Conservation (phyloP, 2,888 invertebrate genomes). For the Drosophila vallismaia region DNA sequence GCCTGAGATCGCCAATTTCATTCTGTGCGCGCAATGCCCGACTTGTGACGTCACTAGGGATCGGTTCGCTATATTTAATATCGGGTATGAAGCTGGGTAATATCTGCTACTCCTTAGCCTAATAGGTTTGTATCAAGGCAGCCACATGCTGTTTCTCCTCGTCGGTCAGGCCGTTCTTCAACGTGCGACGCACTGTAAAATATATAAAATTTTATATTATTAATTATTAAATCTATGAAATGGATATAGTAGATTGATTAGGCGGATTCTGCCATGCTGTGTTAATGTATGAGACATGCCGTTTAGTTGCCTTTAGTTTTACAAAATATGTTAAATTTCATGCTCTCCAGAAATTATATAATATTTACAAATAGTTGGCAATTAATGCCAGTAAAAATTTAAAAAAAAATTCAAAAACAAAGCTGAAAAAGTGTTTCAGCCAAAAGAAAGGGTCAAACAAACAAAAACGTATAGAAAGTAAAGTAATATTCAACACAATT, state of each 20-base stretch:
- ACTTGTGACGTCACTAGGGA: conserved; percentile 75
- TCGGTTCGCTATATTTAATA: conserved; percentile 19
- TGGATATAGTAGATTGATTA: neutral
- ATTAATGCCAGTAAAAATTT: neutral
- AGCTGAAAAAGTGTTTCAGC: conserved; percentile 29
- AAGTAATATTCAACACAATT: conserved; percentile 32
- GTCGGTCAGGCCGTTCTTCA: conserved; percentile 91
- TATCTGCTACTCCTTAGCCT: conserved; percentile 57
- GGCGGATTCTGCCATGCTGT: conserved; percentile 34
- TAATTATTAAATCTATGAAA: neutral
- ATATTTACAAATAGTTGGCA: conserved; percentile 18
- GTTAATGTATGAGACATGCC: conserved; percentile 23
- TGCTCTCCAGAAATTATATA: conserved; percentile 12
- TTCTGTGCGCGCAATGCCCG: conserved; percentile 63
- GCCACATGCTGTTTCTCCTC: conserved; percentile 92
- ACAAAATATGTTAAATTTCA: conserved; percentile 33
- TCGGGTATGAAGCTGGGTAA: conserved; percentile 13
- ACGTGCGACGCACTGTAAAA: conserved; percentile 89
- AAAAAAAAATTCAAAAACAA: conserved; percentile 13
- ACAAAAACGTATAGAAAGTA: conserved; percentile 17
- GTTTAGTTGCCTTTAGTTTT: conserved; percentile 26
- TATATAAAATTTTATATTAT: conserved; percentile 13
- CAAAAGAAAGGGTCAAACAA: conserved; percentile 28
- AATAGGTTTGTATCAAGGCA: conserved; percentile 90
- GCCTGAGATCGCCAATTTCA: conserved; percentile 74